Base-by-base conservation (phyloP, 1,140 invertebrate species). In the Leptoteleia sp. region DNA sequence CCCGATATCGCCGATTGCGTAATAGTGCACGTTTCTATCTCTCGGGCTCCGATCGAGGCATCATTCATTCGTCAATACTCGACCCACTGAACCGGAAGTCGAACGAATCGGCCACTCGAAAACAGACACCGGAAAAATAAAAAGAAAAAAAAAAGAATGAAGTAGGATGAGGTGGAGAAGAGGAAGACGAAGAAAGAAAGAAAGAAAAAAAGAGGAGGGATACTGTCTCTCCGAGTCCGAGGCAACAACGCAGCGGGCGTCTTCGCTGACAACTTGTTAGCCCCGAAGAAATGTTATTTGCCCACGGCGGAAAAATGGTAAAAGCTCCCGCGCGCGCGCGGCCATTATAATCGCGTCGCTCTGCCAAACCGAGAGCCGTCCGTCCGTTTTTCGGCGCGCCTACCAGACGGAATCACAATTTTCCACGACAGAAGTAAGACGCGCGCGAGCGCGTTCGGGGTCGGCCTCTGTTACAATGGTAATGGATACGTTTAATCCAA, bases 401-500 rank as follows among this genome's bases (percentile, higher is more conserved):
- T 22, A 64, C 52, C 48, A 54, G 47, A 77, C 65, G 54, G 61
- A 71, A 65, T 70, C 65, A 70, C 47, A 70, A 48, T 64, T 61
- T 54, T 70, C 55, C n/a, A n/a, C n/a, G 13, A 13, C 16, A 47
- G 45, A 67, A 55, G 31, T 76, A 62, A 70, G 59, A 45, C 7
- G 29, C 7, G 54, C 54, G 40, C n/a, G n/a, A n/a, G n/a, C n/a
- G n/a, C n/a, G n/a, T n/a, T n/a, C n/a, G 54, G 4, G 22, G 47
- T 57, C 45, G 52, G 50, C 19, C 17, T 70, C 61, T 29, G 48
- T 17, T 22, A 83, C 82, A 84, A 82, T 83, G 67, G 84, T 87
- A 87, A 87, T 85, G 79, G 84, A 87, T 87, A 87, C 80, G 67
- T 86, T 86, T 86, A 87, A 87, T 87, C 84, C 84, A 87, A 87